These are phyloP conservation scores for Cancer borealis DNA, from an alignment of 2,888 invertebrate genomes.

Conservation along the genomic window DNA sequence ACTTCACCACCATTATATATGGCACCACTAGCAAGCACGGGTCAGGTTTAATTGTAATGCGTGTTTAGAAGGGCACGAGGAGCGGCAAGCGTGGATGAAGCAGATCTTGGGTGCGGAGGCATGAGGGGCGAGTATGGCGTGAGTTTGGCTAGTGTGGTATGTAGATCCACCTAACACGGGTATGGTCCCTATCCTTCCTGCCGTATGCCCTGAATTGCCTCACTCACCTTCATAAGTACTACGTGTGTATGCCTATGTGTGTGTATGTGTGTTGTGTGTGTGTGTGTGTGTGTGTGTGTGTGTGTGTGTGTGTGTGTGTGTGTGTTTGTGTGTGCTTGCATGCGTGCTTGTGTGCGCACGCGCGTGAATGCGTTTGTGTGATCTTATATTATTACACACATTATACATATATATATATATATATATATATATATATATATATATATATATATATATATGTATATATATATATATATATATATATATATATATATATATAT, in stretches of 20 bases:
- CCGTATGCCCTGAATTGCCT: conserved; percentile 60
- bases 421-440: no score
- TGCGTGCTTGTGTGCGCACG: no score
- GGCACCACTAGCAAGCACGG: conserved; percentile 63
- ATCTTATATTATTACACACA: no score
- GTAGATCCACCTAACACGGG: neutral
- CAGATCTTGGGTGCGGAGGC: conserved; percentile 22
- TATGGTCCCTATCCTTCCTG: conserved; percentile 42
- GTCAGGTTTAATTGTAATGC: conserved; percentile 67
- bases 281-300: conserved; percentile 42
- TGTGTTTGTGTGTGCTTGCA: no score
- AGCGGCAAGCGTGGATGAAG: neutral
- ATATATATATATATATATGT: no score
- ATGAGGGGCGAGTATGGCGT: conserved; percentile 39
- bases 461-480: no score
- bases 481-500: no score
- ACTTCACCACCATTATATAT: conserved; percentile 58
- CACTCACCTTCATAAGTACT: conserved; percentile 39
- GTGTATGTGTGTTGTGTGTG: conserved; percentile 36
- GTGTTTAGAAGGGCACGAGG: conserved; percentile 61
- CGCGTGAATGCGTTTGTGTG: no score
- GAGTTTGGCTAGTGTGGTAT: neutral
- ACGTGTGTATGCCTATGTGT: neutral
- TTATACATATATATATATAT: no score
- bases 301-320: neutral